Base-by-base conservation (phyloP, 2,888 invertebrate genomes). In the Nomada fabriciana region DNA sequence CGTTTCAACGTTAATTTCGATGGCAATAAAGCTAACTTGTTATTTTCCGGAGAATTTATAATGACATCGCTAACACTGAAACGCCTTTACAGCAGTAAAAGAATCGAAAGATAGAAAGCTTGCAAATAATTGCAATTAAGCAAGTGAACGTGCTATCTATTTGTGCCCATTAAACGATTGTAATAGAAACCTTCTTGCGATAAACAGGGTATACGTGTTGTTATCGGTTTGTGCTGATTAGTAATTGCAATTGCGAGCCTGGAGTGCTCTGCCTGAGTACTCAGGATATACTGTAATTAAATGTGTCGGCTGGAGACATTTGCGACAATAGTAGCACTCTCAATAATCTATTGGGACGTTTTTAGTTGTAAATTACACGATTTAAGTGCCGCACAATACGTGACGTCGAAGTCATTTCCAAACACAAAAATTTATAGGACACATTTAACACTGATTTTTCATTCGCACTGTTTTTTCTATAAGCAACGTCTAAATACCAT, bases 71-170 rank as follows among this genome's bases (percentile, higher is more conserved):
- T 4, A 18, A 43, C 18, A 57, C 42, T 1, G n/a, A 2, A 13
- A 11, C 11, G n/a, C 7, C 1, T 63, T 10, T 47, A 2, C 18
- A 5, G 36, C 13, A 15, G 11, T 13, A 15, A 42, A 15, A 10
- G 52, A 42, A 13, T 18, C 15, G 42, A 42, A 29, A 13, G 15
- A n/a, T 70, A 29, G 69, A 70, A 70, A 70, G 69, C 47, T 59
- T 47, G 43, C n/a, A 47, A 59, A 47, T 47, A 2, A 47, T 47
- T 15, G 15, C 13, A 47, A 47, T 47, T 47, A 47, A 15, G 15
- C 47, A 15, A 15, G 47, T 15, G 47, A 15, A 15, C 0, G 47
- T 10, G 15, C 15, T 47, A 47, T 47, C 47, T 11, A 11, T 47
- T 15, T 47, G 47, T 3, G 47, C 13, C 11, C 13, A 47, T 47